Evolutionary conservation across 1,140 invertebrate genomes (phyloP).

Genomic region (Berghia stephanieae): DNA sequence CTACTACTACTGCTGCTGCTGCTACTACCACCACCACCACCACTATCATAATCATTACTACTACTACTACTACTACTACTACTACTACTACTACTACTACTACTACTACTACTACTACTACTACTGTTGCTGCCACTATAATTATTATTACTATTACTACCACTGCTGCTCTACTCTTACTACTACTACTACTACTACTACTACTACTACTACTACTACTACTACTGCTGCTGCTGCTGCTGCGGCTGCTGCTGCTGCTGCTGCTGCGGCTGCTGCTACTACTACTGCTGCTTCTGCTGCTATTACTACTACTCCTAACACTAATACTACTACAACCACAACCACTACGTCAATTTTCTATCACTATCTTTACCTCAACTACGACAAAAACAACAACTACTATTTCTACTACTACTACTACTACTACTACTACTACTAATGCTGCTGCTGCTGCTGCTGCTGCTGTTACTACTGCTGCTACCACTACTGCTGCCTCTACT

Average conservation of each 20-base stretch:
- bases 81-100: background rate
- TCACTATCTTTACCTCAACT: background rate
- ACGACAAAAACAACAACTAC: background rate
- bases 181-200: background rate
- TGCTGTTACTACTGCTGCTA: too few relatives aligned
- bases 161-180: background rate
- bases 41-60: background rate
- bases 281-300: background rate
- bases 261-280: background rate
- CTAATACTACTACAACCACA: background rate
- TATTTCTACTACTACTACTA: too few relatives aligned
- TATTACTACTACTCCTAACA: background rate
- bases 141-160: background rate
- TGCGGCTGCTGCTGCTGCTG: background rate
- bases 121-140: background rate
- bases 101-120: background rate
- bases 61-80: background rate
- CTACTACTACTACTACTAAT: too few relatives aligned
- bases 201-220: background rate
- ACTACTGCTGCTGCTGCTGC: background rate
- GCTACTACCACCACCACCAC: background rate
- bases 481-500: too few relatives aligned
- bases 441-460: too few relatives aligned
- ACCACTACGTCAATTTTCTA: background rate
- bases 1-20: constrained; percentile 26